Evolutionary conservation across 2,113 vertebrate genomes (phyloP).

Genomic region (Trinectes maculatus): DNA sequence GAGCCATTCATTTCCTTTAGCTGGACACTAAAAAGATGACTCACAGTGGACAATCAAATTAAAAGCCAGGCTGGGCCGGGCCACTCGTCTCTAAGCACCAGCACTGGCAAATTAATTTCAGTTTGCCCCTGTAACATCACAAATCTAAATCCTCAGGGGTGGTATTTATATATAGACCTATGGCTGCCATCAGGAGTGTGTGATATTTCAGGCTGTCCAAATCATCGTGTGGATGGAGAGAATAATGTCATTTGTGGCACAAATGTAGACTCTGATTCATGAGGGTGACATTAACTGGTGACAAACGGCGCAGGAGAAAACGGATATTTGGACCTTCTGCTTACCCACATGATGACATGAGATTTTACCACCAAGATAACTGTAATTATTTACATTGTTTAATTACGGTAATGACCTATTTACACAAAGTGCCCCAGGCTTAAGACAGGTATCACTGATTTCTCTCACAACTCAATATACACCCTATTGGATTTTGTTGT

Average conservation of each 20-base stretch:
- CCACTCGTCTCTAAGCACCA: constrained; percentile 6
- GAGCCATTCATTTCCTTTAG: constrained; percentile 58
- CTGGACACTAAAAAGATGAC: constrained; percentile 50
- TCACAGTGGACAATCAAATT: constrained; percentile 55
- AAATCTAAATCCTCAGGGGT: constrained; percentile 45
- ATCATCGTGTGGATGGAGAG: constrained; percentile 26
- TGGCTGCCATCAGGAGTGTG: constrained; percentile 23
- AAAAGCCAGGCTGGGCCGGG: constrained; percentile 40
- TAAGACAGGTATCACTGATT: not conserved
- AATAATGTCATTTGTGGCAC: constrained; percentile 31
- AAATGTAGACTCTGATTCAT: constrained; percentile 45
- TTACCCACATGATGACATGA: not conserved
- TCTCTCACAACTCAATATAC: not conserved
- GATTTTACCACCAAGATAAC: not conserved
- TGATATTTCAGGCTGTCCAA: constrained; percentile 39
- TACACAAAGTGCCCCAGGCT: constrained; percentile 22
- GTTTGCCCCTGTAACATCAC: constrained; percentile 17
- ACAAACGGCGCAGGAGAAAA: constrained; percentile 17
- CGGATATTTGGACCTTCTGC: constrained; percentile 5
- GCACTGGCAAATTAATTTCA: constrained; percentile 41
- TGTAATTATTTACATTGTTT: constrained; percentile 7
- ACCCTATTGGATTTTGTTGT: not conserved
- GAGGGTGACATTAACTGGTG: constrained; percentile 37
- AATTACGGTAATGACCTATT: constrained; percentile 26
- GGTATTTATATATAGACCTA: constrained; percentile 19